Conservation (phyloP, 2,113 vertebrate species). For the Pan troglodytes region NHGRI_mPanTro3-v2.1_pri NC_072411.2:107282001-107282500, state of each 20-base stretch:
- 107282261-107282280: not conserved
- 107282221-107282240: not conserved
- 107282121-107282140: not conserved
- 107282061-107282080: not conserved
- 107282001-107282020: not conserved
- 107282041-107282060: not conserved
- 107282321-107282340: not conserved
- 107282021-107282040: not conserved
- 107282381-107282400: not conserved
- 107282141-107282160: not conserved
- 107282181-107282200: not conserved
- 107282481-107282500: not conserved
- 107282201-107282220: not conserved
- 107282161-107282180: not conserved
- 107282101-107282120: not conserved
- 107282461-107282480: not conserved
- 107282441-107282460: slow-evolving; percentile 40
- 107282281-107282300: not conserved
- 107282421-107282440: slow-evolving; percentile 12
- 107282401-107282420: not conserved
- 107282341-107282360: not conserved
- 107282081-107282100: not conserved
- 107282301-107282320: not conserved
- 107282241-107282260: not conserved
- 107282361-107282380: not conserved